A percentile compares a stretch with the other conserved stretches of the same genome.
phyloP scores from a whole-genome alignment of 2,888 invertebrate species.

The Morpho deidamia region DNA sequence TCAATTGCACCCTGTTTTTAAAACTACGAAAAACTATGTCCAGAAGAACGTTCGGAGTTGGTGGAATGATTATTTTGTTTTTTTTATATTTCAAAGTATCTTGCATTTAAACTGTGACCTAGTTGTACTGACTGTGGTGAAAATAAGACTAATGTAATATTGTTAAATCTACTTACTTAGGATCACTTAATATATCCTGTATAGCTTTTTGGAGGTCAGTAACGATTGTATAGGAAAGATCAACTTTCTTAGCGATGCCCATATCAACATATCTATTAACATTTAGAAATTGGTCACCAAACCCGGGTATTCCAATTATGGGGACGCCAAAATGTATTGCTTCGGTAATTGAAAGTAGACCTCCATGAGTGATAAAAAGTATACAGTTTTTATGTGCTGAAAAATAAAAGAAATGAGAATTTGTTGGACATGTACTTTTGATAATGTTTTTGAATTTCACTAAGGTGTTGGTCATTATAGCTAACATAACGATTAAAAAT shows the following conservation, averaged over 20 bases:
- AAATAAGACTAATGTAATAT: no score
- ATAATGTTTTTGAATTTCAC: no score
- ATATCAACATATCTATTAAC: constrained; percentile 39
- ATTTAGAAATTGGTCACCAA: constrained; percentile 50
- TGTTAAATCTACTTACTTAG: constrained; percentile 27
- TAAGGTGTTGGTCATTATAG: no score
- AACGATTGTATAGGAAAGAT: constrained; percentile 33
- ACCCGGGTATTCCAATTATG: constrained; percentile 43
- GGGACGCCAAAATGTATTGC: constrained; percentile 43
- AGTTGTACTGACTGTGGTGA: no score
- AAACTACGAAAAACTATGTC: no score
- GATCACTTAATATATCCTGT: constrained; percentile 32
- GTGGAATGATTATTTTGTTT: no score
- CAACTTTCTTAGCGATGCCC: constrained; percentile 41
- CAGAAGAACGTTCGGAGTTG: no score
- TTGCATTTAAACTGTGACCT: no score
- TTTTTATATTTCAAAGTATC: no score
- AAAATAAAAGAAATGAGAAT: neutral
- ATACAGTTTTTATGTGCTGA: constrained; percentile 27
- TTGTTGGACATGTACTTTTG: no score
- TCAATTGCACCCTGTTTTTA: no score
- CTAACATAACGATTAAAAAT: no score
- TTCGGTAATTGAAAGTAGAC: constrained; percentile 42
- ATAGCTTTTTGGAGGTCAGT: constrained; percentile 39
- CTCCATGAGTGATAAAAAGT: constrained; percentile 45